Evolutionary conservation across 2,113 vertebrate species (phyloP), one percentile per base, ranked within the genome.

Genomic region (Carassius gibelio): DNA sequence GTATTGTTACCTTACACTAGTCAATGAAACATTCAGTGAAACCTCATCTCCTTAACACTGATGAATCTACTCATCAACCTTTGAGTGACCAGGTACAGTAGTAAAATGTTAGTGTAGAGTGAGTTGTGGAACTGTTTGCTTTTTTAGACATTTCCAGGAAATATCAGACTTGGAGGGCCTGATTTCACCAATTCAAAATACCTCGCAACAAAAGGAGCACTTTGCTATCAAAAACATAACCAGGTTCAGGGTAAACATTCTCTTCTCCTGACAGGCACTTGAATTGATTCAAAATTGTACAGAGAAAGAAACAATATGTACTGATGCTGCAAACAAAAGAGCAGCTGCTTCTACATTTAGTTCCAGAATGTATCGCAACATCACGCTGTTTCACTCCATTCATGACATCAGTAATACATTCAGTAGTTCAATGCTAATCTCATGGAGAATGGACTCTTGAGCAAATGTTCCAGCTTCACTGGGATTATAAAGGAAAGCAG

Each of bases 11-110:
- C 81, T 84, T 84, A 89, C 81, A 85, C 89, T 80, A 75, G 57
- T 87, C 87, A 86, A 89, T 91, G 82, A 91, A 90, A 89, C 87
- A 90, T 91, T 91, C 87, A 91, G 84, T 87, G 90, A 88, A 90
- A 90, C 75, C 61, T 75, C 86, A 90, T 89, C 89, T 83, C 78
- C 50, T 84, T 48, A 13, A 72, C 84, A 84, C 75, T 78, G 36
- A 61, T 82, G 79, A 78, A 64, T 76, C 78, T 84, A 23, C 71
- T 78, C 42, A 19, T 83, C 82, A 86, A 62, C 76, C 81, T 81
- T 75, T 86, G 75, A 86, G 72, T 88, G 81, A 68, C 68, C 81
- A 68, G 57, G 57, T 26, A 26, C 26, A 26, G 26, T 42, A 83
- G 80, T 83, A 79, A 82, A 85, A 85, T 23, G 26, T 76, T 74